Evolutionary conservation across 2,113 vertebrate genomes (phyloP).

Genomic region (Rafetus swinhoei): DNA sequence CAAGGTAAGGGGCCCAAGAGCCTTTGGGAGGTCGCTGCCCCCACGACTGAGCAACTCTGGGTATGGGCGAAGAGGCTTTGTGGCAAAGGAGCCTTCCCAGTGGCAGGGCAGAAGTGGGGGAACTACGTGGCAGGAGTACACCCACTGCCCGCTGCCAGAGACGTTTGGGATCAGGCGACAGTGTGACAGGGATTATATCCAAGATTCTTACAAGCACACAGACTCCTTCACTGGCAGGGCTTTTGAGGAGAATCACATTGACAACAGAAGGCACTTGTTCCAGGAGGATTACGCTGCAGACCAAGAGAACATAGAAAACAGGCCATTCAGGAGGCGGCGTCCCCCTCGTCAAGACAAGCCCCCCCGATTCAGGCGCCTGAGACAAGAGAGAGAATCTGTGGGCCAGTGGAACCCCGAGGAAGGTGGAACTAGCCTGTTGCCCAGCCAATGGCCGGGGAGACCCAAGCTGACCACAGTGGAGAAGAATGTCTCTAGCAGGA

Average conservation of each 20-base stretch:
- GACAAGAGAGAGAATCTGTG: constrained; percentile 87
- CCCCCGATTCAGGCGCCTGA: constrained; percentile 91
- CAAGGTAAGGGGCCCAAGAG: constrained; percentile 80
- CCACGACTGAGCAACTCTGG: constrained; percentile 89
- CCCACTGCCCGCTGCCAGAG: constrained; percentile 78
- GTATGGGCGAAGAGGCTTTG: constrained; percentile 85
- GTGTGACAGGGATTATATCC: constrained; percentile 83
- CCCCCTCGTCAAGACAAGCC: constrained; percentile 98
- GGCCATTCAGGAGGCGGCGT: constrained; percentile 88
- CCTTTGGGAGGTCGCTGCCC: constrained; percentile 89
- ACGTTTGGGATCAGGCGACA: constrained; percentile 78
- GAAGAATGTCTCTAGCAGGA: constrained; percentile 75
- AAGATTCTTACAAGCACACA: constrained; percentile 84
- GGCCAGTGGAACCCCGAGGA: constrained; percentile 92
- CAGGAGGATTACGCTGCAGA: constrained; percentile 84
- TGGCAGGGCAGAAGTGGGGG: constrained; percentile 86
- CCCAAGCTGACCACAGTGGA: constrained; percentile 79
- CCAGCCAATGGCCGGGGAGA: constrained; percentile 86
- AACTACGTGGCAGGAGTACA: constrained; percentile 85
- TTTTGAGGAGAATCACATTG: constrained; percentile 84
- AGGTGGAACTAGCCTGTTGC: constrained; percentile 82
- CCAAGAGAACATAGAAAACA: constrained; percentile 87
- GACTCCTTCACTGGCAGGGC: constrained; percentile 84
- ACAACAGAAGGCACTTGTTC: constrained; percentile 83
- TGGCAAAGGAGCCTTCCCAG: constrained; percentile 84